Conservation (phyloP, 2,113 vertebrate species). For the Trematocara nigrifrons region DNA sequence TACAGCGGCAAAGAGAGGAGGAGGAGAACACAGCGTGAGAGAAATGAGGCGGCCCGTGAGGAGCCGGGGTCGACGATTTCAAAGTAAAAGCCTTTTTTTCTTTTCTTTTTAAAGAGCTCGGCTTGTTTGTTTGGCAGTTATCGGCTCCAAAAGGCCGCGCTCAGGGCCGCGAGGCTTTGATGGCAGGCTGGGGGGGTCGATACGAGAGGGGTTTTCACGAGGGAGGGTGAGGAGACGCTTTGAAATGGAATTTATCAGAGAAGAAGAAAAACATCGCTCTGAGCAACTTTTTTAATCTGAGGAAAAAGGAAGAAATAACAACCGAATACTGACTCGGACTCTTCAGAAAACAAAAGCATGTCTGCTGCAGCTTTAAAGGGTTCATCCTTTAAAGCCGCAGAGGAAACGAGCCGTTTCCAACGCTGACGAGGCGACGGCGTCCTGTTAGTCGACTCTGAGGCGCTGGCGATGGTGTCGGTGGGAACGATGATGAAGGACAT, state of each 20-base stretch:
- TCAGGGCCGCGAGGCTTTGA: background rate
- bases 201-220: background rate
- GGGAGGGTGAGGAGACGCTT: background rate
- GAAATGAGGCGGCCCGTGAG: background rate
- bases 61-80: background rate
- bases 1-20: background rate
- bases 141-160: background rate
- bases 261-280: background rate
- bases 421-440: fast-evolving
- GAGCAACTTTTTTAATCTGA: background rate
- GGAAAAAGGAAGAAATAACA: background rate
- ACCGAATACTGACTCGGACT: background rate
- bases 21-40: background rate
- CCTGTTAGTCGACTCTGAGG: background rate
- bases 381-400: fast-evolving
- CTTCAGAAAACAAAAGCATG: background rate
- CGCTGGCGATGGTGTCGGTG: background rate
- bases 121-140: background rate
- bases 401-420: background rate
- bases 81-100: background rate
- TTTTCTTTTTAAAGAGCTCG: background rate
- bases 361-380: background rate
- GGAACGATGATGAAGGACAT: background rate
- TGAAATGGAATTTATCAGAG: background rate
- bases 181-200: background rate